Evolutionary conservation across 1,140 invertebrate species (phyloP).

Genomic region (Carposina sasakii): DNA sequence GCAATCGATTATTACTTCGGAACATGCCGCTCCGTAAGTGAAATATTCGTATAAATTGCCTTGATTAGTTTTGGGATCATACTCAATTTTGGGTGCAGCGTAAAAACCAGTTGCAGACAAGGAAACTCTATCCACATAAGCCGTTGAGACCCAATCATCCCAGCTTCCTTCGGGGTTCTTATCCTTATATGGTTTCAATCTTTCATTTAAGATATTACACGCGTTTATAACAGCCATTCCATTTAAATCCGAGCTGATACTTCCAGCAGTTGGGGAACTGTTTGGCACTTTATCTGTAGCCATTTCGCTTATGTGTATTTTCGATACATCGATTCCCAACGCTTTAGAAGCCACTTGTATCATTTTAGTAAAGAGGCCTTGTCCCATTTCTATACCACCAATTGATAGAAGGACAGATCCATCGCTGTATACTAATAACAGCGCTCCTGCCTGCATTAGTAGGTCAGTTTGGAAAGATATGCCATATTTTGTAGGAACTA

Average conservation of each 20-base stretch:
- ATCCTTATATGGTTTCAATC: slow-evolving; percentile 73
- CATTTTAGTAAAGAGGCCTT: slow-evolving; percentile 79
- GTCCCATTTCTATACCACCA: slow-evolving; percentile 81
- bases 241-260: slow-evolving; percentile 79
- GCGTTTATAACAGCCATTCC: slow-evolving; percentile 80
- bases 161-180: slow-evolving; percentile 74
- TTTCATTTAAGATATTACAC: slow-evolving; percentile 72
- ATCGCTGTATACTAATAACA: slow-evolving; percentile 77
- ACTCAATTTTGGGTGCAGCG: slow-evolving; percentile 64
- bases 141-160: slow-evolving; percentile 76
- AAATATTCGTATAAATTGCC: slow-evolving; percentile 72
- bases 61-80: slow-evolving; percentile 59
- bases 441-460: slow-evolving; percentile 61
- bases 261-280: slow-evolving; percentile 78
- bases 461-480: slow-evolving; percentile 56
- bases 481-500: slow-evolving; percentile 68
- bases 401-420: slow-evolving; percentile 77
- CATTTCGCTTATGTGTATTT: slow-evolving; percentile 79
- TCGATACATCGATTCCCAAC: slow-evolving; percentile 71
- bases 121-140: slow-evolving; percentile 74
- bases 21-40: slow-evolving; percentile 72
- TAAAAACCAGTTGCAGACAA: slow-evolving; percentile 78
- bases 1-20: slow-evolving; percentile 75
- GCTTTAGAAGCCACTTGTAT: slow-evolving; percentile 73
- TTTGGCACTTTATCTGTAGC: slow-evolving; percentile 81